These are phyloP conservation scores for Machaerirhynchus nigripectus DNA, from an alignment of 2,113 vertebrate genomes.

Conservation along the genomic window DNA sequence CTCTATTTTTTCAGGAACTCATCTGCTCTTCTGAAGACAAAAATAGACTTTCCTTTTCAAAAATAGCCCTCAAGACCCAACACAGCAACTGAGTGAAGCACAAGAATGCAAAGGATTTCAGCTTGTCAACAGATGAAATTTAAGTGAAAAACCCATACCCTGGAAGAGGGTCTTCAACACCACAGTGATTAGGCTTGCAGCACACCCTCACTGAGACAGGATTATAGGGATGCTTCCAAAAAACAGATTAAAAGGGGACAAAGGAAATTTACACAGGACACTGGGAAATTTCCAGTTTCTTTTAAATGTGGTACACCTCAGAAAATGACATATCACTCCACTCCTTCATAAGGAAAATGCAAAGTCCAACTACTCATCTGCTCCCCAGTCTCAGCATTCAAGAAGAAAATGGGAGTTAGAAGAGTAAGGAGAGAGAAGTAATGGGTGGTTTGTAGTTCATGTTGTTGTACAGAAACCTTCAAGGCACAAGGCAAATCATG, in stretches of 20 bases:
- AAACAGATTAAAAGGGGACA: neutral
- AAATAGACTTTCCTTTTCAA: constrained; percentile 5
- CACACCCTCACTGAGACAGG: neutral
- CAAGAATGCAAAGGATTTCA: constrained; percentile 2
- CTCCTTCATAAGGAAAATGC: neutral
- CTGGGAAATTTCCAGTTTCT: neutral
- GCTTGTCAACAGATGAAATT: neutral
- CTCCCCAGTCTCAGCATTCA: neutral
- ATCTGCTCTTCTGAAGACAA: neutral
- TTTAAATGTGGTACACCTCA: neutral
- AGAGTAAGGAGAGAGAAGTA: neutral
- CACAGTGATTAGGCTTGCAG: neutral
- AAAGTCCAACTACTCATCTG: neutral
- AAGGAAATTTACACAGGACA: neutral
- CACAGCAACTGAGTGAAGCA: neutral
- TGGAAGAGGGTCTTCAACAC: neutral
- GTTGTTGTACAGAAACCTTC: neutral
- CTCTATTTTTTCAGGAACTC: neutral
- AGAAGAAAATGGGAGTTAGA: neutral
- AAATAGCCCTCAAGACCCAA: constrained; percentile 18
- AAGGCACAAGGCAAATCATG: neutral
- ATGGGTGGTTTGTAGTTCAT: neutral
- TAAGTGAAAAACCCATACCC: neutral
- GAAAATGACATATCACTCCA: neutral
- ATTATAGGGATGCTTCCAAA: neutral